phyloP scores from a whole-genome alignment of 2,888 invertebrate genomes.

The Marronus borbonicus region DNA sequence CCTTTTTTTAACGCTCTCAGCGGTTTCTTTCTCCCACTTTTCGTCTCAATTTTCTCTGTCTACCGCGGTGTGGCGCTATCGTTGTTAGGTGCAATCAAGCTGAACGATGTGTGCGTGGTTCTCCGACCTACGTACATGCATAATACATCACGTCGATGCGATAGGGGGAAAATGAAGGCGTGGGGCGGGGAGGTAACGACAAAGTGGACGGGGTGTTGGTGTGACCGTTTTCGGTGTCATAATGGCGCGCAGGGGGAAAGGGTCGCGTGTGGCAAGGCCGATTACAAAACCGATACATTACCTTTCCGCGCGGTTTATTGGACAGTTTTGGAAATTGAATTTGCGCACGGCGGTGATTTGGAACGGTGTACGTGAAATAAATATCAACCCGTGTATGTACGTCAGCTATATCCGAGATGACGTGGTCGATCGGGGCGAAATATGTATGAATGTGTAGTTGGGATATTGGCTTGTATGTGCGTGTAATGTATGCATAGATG shows the following conservation, averaged over 20 bases:
- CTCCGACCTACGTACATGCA: not conserved
- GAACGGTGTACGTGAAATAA: too few relatives aligned
- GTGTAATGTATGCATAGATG: too few relatives aligned
- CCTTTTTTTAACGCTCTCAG: too few relatives aligned
- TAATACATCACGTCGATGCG: conserved; percentile 4
- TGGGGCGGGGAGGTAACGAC: not conserved
- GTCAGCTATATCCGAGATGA: too few relatives aligned
- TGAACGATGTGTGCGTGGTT: not conserved
- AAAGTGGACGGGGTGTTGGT: not conserved
- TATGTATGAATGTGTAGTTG: too few relatives aligned
- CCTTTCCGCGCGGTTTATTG: conserved; percentile 14
- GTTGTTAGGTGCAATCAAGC: conserved; percentile 28
- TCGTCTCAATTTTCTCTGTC: too few relatives aligned
- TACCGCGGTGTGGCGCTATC: not conserved
- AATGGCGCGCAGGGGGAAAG: not conserved
- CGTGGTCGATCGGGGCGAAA: too few relatives aligned
- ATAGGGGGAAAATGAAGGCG: too few relatives aligned
- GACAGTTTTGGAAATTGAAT: conserved; percentile 28
- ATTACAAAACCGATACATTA: conserved; percentile 34
- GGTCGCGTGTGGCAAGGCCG: conserved; percentile 1
- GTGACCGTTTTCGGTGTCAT: not conserved
- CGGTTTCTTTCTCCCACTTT: too few relatives aligned
- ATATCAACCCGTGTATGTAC: too few relatives aligned
- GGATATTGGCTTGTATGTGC: too few relatives aligned
- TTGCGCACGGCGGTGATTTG: not conserved